Evolutionary conservation across 2,888 invertebrate genomes (phyloP).

Genomic region (Diaphora mendica): DNA sequence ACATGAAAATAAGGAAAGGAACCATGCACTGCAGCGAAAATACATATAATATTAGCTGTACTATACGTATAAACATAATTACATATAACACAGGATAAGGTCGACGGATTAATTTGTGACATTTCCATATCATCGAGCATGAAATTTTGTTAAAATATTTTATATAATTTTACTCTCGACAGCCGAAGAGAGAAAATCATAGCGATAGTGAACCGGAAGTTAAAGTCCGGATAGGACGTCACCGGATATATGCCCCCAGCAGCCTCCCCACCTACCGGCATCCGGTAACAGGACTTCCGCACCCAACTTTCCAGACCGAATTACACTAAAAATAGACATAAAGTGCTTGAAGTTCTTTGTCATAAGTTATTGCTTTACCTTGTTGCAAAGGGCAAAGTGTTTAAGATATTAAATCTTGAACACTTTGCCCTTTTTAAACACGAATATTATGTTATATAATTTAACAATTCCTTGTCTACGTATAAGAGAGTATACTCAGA

Average conservation of each 20-base stretch:
- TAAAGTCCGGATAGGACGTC: constrained; percentile 68
- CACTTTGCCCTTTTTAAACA: not conserved
- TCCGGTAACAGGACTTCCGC: constrained; percentile 72
- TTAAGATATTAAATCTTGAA: not conserved
- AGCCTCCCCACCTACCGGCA: constrained; percentile 36
- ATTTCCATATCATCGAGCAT: constrained; percentile 3
- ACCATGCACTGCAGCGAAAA: not conserved
- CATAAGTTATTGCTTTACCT: not conserved
- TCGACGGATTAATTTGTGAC: not conserved
- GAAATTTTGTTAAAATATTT: not conserved
- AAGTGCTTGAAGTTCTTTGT: constrained; percentile 12
- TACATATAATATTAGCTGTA: not conserved
- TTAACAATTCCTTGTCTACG: not conserved
- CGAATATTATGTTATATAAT: not conserved
- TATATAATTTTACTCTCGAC: constrained; percentile 20
- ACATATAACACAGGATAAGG: not conserved
- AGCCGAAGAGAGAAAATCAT: constrained; percentile 51
- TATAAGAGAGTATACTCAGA: not conserved
- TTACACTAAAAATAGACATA: constrained; percentile 34
- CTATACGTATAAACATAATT: no score
- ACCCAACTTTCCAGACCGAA: constrained; percentile 57
- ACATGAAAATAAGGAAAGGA: not conserved
- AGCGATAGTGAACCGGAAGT: constrained; percentile 66
- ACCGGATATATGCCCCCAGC: constrained; percentile 63
- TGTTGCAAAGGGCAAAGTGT: no score